A percentile compares a stretch with the other conserved stretches of the same genome.
phyloP scores from a whole-genome alignment of 2,113 vertebrate genomes.

The Xiphophorus maculatus region DNA sequence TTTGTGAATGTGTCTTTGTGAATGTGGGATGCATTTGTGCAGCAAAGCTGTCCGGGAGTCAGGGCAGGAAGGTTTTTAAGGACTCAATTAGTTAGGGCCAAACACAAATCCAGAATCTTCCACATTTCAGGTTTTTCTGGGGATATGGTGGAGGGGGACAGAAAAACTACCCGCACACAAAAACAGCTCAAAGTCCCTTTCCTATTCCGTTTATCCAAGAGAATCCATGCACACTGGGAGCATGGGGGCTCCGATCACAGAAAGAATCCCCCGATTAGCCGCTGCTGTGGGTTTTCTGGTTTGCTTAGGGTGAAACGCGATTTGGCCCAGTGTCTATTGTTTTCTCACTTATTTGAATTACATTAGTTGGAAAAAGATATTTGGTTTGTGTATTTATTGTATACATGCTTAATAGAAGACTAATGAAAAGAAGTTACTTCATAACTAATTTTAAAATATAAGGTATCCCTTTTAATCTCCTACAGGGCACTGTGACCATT shows the following conservation, averaged over 20 bases:
- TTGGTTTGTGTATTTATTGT: conserved; percentile 21
- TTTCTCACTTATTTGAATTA: conserved; percentile 34
- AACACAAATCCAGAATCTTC: conserved; percentile 75
- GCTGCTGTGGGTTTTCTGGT: conserved; percentile 43
- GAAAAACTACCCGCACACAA: conserved; percentile 50
- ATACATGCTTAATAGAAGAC: conserved; percentile 4
- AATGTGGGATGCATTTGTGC: conserved; percentile 34
- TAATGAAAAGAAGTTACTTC: background rate
- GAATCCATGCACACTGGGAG: conserved; percentile 68
- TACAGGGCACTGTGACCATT: too few species aligned
- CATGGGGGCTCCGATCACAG: conserved; percentile 62
- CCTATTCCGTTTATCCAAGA: conserved; percentile 65
- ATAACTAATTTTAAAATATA: too few species aligned
- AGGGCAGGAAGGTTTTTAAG: conserved; percentile 69
- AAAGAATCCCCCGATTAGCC: conserved; percentile 67
- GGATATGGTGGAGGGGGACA: conserved; percentile 51
- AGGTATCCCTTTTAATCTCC: too few species aligned
- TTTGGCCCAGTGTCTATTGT: conserved; percentile 52
- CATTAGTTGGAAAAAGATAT: conserved; percentile 26
- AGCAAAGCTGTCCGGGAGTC: conserved; percentile 65
- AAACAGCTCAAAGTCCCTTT: conserved; percentile 66
- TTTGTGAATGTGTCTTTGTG: conserved; percentile 36
- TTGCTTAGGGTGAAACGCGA: conserved; percentile 59
- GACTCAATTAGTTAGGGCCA: conserved; percentile 80
- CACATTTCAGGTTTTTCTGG: conserved; percentile 66